Conservation (phyloP, 2,888 invertebrate genomes). For the Stegophylla sp. region DNA sequence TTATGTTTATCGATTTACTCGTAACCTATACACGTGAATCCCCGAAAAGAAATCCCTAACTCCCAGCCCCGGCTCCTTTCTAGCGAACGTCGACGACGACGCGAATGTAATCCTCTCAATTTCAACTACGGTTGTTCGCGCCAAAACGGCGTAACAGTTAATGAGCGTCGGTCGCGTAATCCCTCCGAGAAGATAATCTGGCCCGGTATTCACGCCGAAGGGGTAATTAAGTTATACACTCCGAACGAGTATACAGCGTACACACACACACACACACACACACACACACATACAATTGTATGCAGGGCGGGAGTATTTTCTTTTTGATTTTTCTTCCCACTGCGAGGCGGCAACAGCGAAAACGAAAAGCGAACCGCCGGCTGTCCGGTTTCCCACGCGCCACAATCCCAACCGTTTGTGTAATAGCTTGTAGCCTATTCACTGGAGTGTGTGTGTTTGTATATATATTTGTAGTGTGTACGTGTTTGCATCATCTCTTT, state of each 20-base stretch:
- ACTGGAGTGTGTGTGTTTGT: not conserved
- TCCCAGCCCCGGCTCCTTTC: too few species aligned
- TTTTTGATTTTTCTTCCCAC: slow-evolving; percentile 52
- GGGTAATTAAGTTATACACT: slow-evolving; percentile 56
- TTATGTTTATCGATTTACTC: slow-evolving; percentile 2
- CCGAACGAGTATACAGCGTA: not conserved
- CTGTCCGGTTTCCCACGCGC: slow-evolving; percentile 54
- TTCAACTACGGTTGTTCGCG: slow-evolving; percentile 53
- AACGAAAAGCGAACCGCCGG: slow-evolving; percentile 57
- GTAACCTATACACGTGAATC: slow-evolving; percentile 6
- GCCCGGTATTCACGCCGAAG: slow-evolving; percentile 51
- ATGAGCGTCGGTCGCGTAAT: slow-evolving; percentile 58
- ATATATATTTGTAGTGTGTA: not conserved
- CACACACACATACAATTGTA: not conserved
- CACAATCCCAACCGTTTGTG: slow-evolving; percentile 59
- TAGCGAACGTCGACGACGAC: not conserved
- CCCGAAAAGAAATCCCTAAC: slow-evolving; percentile 40
- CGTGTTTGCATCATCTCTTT: not conserved
- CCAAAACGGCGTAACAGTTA: slow-evolving; percentile 58
- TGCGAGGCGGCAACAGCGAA: slow-evolving; percentile 3
- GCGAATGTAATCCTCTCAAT: slow-evolving; percentile 46
- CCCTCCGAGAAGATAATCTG: slow-evolving; percentile 53
- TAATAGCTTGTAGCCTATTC: slow-evolving; percentile 53
- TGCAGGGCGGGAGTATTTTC: slow-evolving; percentile 27
- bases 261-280: not conserved